Evolutionary conservation across 2,797 vertebrate genomes (phyloP).

Genomic region (Emys orbicularis): DNA sequence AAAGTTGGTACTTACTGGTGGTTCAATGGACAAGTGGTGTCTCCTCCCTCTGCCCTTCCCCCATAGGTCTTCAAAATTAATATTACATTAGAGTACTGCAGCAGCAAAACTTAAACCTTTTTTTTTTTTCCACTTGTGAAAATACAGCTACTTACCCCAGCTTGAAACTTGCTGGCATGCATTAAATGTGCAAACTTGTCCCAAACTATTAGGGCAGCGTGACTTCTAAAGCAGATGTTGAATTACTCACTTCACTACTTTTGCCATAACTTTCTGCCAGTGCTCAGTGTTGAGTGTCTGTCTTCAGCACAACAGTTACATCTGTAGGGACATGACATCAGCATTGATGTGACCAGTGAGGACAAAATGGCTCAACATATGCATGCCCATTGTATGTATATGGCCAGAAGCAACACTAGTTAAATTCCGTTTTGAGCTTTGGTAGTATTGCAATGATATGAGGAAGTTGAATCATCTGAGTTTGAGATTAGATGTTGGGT

Average conservation of each 20-base stretch:
- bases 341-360: not conserved
- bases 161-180: not conserved
- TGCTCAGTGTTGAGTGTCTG: not conserved
- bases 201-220: not conserved
- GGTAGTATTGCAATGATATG: not conserved
- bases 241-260: not conserved
- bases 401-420: not conserved
- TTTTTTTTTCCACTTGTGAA: conserved; percentile 19
- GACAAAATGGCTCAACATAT: conserved; percentile 4
- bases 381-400: not conserved
- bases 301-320: not conserved
- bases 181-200: not conserved
- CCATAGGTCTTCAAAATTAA: conserved; percentile 16
- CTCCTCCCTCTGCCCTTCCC: not conserved
- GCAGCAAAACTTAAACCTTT: not conserved
- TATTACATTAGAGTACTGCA: conserved; percentile 8
- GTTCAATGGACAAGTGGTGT: not conserved
- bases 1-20: not conserved
- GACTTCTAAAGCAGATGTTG: not conserved
- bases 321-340: not conserved
- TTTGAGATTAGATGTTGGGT: not conserved
- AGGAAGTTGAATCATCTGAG: not conserved
- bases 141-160: not conserved
- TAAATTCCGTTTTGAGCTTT: not conserved
- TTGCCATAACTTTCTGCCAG: not conserved